Base-by-base conservation (phyloP, 1,140 invertebrate species). In the Ruditapes philippinarum region DNA sequence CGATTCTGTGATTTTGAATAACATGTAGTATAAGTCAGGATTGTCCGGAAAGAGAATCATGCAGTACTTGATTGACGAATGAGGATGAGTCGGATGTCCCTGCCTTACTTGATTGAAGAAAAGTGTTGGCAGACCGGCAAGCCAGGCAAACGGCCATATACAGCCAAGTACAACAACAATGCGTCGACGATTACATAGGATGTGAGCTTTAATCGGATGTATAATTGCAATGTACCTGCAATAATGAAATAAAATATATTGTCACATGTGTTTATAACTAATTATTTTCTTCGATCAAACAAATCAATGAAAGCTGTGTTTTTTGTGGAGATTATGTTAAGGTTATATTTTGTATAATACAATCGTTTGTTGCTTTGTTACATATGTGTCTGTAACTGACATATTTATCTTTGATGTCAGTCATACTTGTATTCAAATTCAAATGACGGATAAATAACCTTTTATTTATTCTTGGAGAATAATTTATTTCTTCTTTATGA, bases 221-320 rank as follows among this genome's bases (percentile, higher is more conserved):
- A 96, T 93, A 11, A 96, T 96, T 51, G 95, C 96, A 9, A 96
- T 95, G 87, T 96, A 96, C 70, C 96, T 96, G 93, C 54, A 94
- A 93, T 68, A 78, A 57, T 79, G 76, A 87, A 85, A 28, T 70
- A 73, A 68, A 60, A 19, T 45, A 45, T n/a, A n/a, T n/a, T n/a
- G n/a, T n/a, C n/a, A n/a, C n/a, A n/a, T n/a, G n/a, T n/a, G n/a
- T n/a, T n/a, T n/a, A n/a, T n/a, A n/a, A n/a, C n/a, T n/a, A n/a
- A n/a, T n/a, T n/a, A n/a, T n/a, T n/a, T n/a, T n/a, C n/a, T n/a
- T n/a, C n/a, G n/a, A n/a, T n/a, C n/a, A n/a, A n/a, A n/a, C n/a
- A n/a, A n/a, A n/a, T n/a, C n/a, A n/a, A n/a, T n/a, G n/a, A n/a
- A n/a, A n/a, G n/a, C n/a, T n/a, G n/a, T n/a, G n/a, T n/a, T n/a